Evolutionary conservation across 2,797 vertebrate species (phyloP).

Genomic region (Hephaestus fuliginosus): DNA sequence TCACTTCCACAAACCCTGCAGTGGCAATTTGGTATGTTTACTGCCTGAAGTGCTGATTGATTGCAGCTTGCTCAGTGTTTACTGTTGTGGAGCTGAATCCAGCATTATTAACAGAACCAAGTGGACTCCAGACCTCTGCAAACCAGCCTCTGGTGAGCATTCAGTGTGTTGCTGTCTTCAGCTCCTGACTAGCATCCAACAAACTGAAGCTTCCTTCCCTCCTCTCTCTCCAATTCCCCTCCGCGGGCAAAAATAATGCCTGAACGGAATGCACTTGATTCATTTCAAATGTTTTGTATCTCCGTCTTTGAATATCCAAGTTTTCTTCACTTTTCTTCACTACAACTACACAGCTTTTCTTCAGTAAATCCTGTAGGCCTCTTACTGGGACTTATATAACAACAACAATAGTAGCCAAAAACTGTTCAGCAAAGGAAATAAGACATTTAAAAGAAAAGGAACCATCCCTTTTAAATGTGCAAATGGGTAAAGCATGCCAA

Average conservation of each 20-base stretch:
- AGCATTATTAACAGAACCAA: constrained; percentile 56
- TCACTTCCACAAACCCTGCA: constrained; percentile 37
- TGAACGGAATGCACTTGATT: constrained; percentile 65
- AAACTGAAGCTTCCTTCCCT: constrained; percentile 44
- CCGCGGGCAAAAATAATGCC: constrained; percentile 50
- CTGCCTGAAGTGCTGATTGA: constrained; percentile 62
- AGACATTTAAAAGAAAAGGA: constrained; percentile 32
- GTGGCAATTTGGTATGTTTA: constrained; percentile 65
- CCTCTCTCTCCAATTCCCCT: constrained; percentile 23
- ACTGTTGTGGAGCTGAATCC: constrained; percentile 58
- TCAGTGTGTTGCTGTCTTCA: constrained; percentile 55
- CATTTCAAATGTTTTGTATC: constrained; percentile 60
- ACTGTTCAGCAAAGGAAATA: constrained; percentile 23
- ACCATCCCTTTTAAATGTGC: constrained; percentile 41
- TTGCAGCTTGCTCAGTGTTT: constrained; percentile 66
- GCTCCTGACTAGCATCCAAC: constrained; percentile 59
- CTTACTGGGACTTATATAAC: constrained; percentile 15
- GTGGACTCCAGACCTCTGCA: constrained; percentile 59
- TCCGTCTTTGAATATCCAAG: constrained; percentile 26
- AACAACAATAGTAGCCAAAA: constrained; percentile 3
- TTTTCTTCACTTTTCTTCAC: constrained; percentile 4
- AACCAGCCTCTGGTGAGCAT: constrained; percentile 56
- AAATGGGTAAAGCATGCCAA: constrained; percentile 44
- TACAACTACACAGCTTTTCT: constrained; percentile 1
- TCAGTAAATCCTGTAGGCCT: constrained; percentile 14